Percentiles rank a stretch among this genome's conserved stretches.
These are phyloP conservation scores for Chamaetylas fuelleborni DNA, from an alignment of 2,113 vertebrate genomes.

Conservation along the genomic window DNA sequence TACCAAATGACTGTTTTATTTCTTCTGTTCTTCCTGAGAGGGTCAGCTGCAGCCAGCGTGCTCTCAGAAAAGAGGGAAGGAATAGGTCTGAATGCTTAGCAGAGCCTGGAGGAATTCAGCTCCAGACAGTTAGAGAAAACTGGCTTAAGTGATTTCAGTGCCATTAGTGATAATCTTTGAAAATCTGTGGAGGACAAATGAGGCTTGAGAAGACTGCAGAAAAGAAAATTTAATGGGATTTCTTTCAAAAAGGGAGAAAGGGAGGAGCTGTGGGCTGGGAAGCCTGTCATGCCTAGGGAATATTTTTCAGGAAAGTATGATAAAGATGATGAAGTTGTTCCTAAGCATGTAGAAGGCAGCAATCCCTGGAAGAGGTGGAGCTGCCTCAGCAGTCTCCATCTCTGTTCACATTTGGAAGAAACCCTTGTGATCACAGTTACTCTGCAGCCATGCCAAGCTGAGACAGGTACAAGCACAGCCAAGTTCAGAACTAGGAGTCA, in stretches of 20 bases:
- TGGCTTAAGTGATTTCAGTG: slow-evolving; percentile 20
- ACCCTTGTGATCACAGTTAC: rapidly evolving
- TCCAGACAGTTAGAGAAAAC: not conserved
- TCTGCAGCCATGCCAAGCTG: not conserved
- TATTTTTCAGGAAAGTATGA: not conserved
- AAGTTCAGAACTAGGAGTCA: not conserved
- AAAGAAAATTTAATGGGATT: not conserved
- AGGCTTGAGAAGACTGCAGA: slow-evolving; percentile 14
- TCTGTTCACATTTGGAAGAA: not conserved
- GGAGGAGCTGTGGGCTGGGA: not conserved
- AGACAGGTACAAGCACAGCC: not conserved
- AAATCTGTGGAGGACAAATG: slow-evolving; percentile 35
- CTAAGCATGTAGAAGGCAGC: not conserved
- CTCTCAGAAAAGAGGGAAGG: not conserved
- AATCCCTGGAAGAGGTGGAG: not conserved
- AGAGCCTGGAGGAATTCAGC: slow-evolving; percentile 18
- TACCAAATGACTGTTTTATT: slow-evolving; percentile 1
- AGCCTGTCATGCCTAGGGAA: not conserved
- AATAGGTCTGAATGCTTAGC: not conserved
- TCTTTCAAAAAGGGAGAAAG: not conserved
- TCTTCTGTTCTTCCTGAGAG: slow-evolving; percentile 11
- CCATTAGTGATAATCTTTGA: slow-evolving; percentile 39
- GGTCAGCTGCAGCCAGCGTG: not conserved
- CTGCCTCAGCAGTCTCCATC: not conserved
- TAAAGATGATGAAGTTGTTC: not conserved